Evolutionary conservation across 1,140 invertebrate species (phyloP).

Genomic region (Cotesia chilonis): DNA sequence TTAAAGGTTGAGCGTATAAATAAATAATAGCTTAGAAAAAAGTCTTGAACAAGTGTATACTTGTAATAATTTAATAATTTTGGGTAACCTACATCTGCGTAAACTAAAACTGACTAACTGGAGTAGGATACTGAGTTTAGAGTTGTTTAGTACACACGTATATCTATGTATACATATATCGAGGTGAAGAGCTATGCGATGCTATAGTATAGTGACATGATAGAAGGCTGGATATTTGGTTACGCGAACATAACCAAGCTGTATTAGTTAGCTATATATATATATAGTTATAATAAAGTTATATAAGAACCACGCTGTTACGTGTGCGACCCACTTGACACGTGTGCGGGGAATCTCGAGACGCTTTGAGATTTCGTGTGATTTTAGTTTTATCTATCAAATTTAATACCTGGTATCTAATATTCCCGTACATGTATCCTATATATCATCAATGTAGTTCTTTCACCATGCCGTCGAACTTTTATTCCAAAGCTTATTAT

Average conservation of each 20-base stretch:
- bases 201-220: neutral
- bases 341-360: conserved; percentile 25
- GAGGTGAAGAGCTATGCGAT: neutral
- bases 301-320: conserved; percentile 35
- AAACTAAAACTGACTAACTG: too few species aligned
- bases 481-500: too few species aligned
- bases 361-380: conserved; percentile 24
- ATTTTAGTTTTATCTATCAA: conserved; percentile 20
- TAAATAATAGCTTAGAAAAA: too few species aligned
- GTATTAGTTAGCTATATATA: conserved; percentile 3
- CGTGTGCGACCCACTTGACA: conserved; percentile 41
- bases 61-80: too few species aligned
- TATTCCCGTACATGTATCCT: neutral
- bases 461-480: too few species aligned
- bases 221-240: conserved; percentile 26
- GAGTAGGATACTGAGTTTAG: too few species aligned
- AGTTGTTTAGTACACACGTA: neutral
- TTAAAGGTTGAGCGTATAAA: too few species aligned
- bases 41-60: too few species aligned
- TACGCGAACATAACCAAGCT: conserved; percentile 26
- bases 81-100: too few species aligned
- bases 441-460: too few species aligned
- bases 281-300: conserved; percentile 20
- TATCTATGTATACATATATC: neutral
- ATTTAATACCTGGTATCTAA: neutral